These are phyloP conservation scores for Andrena flavipes DNA, from an alignment of 2,888 invertebrate genomes.

Conservation along the genomic window DNA sequence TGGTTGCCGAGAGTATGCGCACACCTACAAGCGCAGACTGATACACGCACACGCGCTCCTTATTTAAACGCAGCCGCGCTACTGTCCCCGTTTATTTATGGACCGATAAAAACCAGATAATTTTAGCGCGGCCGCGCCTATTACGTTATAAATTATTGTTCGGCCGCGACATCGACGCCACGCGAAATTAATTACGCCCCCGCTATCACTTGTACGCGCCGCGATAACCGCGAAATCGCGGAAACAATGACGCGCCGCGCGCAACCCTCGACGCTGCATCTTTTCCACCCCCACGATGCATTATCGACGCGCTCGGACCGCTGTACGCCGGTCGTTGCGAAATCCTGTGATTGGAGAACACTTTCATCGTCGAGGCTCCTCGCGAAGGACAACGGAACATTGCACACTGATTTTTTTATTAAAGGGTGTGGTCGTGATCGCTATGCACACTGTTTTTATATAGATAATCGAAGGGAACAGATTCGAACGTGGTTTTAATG, in stretches of 20 bases:
- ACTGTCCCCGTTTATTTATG: constrained; percentile 50
- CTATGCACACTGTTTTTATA: too few species aligned
- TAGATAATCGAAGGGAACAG: too few species aligned
- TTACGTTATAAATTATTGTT: constrained; percentile 57
- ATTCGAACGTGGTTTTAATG: too few species aligned
- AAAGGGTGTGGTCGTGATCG: too few species aligned
- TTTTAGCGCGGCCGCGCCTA: constrained; percentile 41
- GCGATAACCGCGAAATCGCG: constrained; percentile 54
- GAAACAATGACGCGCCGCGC: constrained; percentile 49
- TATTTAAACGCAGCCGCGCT: constrained; percentile 20
- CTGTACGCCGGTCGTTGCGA: too few species aligned
- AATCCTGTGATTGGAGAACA: too few species aligned
- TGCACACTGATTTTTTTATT: too few species aligned
- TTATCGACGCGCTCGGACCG: too few species aligned
- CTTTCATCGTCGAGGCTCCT: too few species aligned
- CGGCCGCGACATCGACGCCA: constrained; percentile 38
- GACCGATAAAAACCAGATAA: constrained; percentile 57
- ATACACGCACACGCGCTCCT: constrained; percentile 1
- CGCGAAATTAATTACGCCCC: constrained; percentile 51
- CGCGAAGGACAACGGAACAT: too few species aligned
- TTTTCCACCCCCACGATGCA: too few species aligned
- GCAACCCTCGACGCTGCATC: background rate
- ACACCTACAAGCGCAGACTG: background rate
- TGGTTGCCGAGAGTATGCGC: constrained; percentile 16
- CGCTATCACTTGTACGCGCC: constrained; percentile 55